These are phyloP conservation scores for Falco biarmicus DNA, from an alignment of 2,797 vertebrate species.

Conservation along the genomic window DNA sequence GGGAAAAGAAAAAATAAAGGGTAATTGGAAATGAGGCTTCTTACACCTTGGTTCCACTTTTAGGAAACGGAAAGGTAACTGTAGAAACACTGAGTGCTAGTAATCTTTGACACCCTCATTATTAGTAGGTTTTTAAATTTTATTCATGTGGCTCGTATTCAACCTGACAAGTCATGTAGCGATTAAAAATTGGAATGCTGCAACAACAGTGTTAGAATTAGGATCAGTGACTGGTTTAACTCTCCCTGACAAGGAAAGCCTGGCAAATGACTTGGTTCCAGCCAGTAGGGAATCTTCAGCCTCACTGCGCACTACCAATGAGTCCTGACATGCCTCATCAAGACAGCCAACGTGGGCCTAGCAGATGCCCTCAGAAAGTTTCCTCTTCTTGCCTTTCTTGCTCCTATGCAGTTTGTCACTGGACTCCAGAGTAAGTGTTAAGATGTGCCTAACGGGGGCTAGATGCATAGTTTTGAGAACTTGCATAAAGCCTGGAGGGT, in stretches of 20 bases:
- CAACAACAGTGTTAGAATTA: slow-evolving; percentile 95
- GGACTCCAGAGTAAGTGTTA: background rate
- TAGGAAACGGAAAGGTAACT: slow-evolving; percentile 25
- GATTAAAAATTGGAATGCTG: slow-evolving; percentile 98
- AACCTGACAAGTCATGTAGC: slow-evolving; percentile 95
- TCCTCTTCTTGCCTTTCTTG: slow-evolving; percentile 42
- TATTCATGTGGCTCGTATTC: slow-evolving; percentile 88
- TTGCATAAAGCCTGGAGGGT: background rate
- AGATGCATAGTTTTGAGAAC: background rate
- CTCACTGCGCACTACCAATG: slow-evolving; percentile 87
- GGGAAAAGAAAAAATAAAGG: background rate
- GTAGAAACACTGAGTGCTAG: background rate
- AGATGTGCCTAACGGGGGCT: background rate
- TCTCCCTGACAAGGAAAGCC: slow-evolving; percentile 92
- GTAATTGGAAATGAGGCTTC: background rate
- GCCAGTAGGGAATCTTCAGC: slow-evolving; percentile 93
- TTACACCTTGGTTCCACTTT: background rate
- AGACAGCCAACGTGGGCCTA: slow-evolving; percentile 72
- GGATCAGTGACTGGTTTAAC: slow-evolving; percentile 93
- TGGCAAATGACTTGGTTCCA: slow-evolving; percentile 90
- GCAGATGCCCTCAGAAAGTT: slow-evolving; percentile 72
- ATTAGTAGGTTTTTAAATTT: slow-evolving; percentile 85
- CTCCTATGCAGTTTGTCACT: background rate
- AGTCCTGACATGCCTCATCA: slow-evolving; percentile 85
- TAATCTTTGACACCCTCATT: slow-evolving; percentile 58